These are phyloP conservation scores for Globicephala melas DNA, from an alignment of 2,113 vertebrate genomes.

Conservation along the genomic window DNA sequence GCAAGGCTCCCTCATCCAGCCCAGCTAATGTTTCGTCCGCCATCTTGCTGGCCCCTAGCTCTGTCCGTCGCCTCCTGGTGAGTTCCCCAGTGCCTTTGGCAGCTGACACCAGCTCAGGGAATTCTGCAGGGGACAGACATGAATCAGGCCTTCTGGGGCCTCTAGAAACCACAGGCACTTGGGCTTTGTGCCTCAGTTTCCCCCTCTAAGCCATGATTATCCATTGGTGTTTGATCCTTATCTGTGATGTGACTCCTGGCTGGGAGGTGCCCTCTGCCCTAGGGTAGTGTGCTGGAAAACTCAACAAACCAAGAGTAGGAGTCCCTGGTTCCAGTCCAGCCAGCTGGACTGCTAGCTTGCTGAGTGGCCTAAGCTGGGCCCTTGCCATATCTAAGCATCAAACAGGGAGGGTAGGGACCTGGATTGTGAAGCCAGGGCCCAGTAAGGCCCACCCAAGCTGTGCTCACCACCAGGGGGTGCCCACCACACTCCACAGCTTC, in stretches of 20 bases:
- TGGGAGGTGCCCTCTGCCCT: background rate
- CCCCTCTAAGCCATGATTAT: background rate
- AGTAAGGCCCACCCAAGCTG: background rate
- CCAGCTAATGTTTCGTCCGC: slow-evolving; percentile 80
- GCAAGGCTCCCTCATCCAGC: slow-evolving; percentile 83
- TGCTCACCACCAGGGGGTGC: slow-evolving; percentile 62
- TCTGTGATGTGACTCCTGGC: background rate
- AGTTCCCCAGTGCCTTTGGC: background rate
- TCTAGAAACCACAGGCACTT: background rate
- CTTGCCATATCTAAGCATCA: background rate
- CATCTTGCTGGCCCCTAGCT: slow-evolving; percentile 66
- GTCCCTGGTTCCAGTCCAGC: background rate
- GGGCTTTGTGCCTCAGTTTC: background rate
- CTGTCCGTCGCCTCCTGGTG: background rate
- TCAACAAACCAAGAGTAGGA: background rate
- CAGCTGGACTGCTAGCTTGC: background rate
- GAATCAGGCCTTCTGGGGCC: background rate
- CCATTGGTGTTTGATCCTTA: background rate
- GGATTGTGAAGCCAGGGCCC: background rate
- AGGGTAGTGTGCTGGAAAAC: slow-evolving; percentile 12
- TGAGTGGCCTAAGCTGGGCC: background rate
- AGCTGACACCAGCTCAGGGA: background rate
- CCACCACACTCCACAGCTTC: background rate
- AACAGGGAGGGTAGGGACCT: background rate
- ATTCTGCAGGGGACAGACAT: slow-evolving; percentile 55